Evolutionary conservation across 1,140 invertebrate genomes (phyloP), one percentile per base, ranked within the genome.

Genomic region (Bombus fervidus): DNA sequence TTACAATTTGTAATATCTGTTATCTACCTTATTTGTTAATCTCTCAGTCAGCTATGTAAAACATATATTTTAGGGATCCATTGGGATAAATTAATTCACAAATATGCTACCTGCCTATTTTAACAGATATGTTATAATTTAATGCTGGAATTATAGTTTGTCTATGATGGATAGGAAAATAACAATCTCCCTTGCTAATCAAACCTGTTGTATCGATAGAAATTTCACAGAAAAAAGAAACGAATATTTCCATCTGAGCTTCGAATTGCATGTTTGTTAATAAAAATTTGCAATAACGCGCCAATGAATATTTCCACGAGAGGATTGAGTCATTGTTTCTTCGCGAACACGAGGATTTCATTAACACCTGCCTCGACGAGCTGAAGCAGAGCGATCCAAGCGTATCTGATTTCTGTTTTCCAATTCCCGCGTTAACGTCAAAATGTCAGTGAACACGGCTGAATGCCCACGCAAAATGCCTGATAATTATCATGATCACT

Each of bases 391-490:
- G 4, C 8, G 59, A 66, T 34, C 59, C 31, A 41, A 62, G 68
- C 81, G 43, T 75, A 31, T 34, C 68, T 15, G 81, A 78, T 87
- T 80, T 82, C 66, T 80, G 85, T 87, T 85, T 87, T 84, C 53
- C 86, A 86, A 76, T 75, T 90, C 84, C 66, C 87, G 81, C 72
- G 88, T 83, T 86, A 92, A 91, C 91, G 92, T 93, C 92, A 93
- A 92, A 93, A 90, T 93, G 92, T 93, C 93, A 93, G 88, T 90
- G 92, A 89, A 84, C 87, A 90, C 89, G 89, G 88, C 89, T 88
- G 89, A 86, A 74, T 91, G 91, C 34, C 39, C 87, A 86, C 77
- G 83, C 84, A 87, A 93, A 91, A 87, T 88, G 80, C 69, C 80
- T 74, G 87, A 86, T 92, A 92, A 93, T 93, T 92, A 93, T 87